phyloP scores from a whole-genome alignment of 2,888 invertebrate genomes.

The Pheosia gnoma region DNA sequence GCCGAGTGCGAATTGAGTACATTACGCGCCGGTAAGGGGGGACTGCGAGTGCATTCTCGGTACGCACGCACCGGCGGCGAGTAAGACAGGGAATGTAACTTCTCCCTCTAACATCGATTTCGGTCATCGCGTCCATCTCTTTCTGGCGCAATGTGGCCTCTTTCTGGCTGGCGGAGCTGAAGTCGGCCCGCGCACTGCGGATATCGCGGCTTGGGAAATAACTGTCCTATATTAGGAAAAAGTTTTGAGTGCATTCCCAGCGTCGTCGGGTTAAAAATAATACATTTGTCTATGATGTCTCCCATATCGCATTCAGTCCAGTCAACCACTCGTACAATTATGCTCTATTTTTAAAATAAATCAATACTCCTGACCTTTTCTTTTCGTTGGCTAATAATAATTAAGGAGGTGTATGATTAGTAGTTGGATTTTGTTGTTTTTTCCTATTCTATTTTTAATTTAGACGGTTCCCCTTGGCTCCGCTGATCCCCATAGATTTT shows the following conservation, averaged over 20 bases:
- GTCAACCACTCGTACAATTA: not conserved
- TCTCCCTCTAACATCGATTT: constrained; percentile 71
- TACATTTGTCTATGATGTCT: constrained; percentile 10
- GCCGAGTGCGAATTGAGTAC: constrained; percentile 52
- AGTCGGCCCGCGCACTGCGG: constrained; percentile 60
- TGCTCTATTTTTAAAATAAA: not conserved
- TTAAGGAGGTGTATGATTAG: too few species aligned
- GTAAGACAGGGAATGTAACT: constrained; percentile 45
- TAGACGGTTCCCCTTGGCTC: too few species aligned
- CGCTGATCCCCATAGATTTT: too few species aligned
- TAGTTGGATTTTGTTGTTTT: too few species aligned
- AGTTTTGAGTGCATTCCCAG: constrained; percentile 46
- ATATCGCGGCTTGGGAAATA: constrained; percentile 54
- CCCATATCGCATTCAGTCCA: not conserved
- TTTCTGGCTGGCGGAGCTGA: constrained; percentile 45
- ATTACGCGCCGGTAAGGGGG: constrained; percentile 43
- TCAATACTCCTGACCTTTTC: not conserved
- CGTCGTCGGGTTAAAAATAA: constrained; percentile 39
- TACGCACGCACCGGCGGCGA: constrained; percentile 64
- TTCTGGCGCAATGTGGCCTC: constrained; percentile 59
- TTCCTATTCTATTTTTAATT: too few species aligned
- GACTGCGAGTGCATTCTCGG: constrained; percentile 63
- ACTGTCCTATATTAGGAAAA: constrained; percentile 63
- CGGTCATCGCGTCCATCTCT: constrained; percentile 59
- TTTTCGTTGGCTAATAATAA: not conserved